Base-by-base conservation (phyloP, 2,797 vertebrate species). In the Oreochromis mossambicus region DNA sequence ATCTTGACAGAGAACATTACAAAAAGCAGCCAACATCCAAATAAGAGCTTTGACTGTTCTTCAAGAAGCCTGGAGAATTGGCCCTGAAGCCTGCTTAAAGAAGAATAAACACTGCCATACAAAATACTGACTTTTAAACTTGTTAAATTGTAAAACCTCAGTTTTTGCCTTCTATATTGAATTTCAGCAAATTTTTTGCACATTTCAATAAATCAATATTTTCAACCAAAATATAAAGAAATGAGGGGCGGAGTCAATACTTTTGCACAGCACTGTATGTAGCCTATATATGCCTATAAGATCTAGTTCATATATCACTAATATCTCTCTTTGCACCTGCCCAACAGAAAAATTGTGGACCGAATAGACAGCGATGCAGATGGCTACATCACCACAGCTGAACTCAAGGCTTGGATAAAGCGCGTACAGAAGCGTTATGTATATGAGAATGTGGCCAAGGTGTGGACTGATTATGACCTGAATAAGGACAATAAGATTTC, bases 351-450 rank as follows among this genome's bases (percentile, higher is more conserved):
- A 95, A 99, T 99, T 54, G 97, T 98, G 34, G 96, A 98, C 58
- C 96, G 97, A 83, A 99, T 99, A 79, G 98, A 99, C 90, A 84
- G 92, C 29, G 88, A 99, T 73, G 91, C 90, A 7, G 96, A 99
- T 5, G 97, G 97, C 86, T 96, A 95, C 87, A 96, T 99, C 89
- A 97, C 97, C 77, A 97, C 97, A 1, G 97, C 96, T 15, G 98
- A 99, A 81, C 95, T 99, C 70, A 98, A 98, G 91, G 94, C 92
- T 6, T 99, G 98, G 98, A 99, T 99, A 85, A 99, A 99, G 89
- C 96, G 98, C 2, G 98, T 99, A 1, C 98, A 99, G 96, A 99
- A 99, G 89, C 98, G 98, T 41, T 99, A 99, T 19, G 97, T 99
- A 61, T 99, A 98, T 36, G 98, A 99, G 91, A 99, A 98, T 0